These are phyloP conservation scores for Colinus virginianus DNA, from an alignment of 2,113 vertebrate genomes.

Conservation along the genomic window DNA sequence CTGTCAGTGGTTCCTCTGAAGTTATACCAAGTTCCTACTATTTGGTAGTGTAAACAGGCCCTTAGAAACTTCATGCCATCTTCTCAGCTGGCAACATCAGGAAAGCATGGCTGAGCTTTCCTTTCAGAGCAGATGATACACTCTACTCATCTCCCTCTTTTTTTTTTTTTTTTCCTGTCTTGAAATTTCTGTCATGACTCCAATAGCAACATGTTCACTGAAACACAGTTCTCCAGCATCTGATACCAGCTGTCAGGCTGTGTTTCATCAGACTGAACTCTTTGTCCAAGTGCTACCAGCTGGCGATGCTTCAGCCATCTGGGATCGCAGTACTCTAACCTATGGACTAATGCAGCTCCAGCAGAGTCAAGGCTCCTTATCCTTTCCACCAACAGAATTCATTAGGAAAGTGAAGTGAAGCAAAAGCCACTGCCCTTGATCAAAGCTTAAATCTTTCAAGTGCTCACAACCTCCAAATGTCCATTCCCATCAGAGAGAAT, in stretches of 20 bases:
- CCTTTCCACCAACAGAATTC: neutral
- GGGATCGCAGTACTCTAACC: neutral
- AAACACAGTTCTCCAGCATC: constrained; percentile 47
- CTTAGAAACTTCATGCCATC: neutral
- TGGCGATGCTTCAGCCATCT: constrained; percentile 52
- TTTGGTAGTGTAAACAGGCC: neutral
- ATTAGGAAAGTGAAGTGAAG: neutral
- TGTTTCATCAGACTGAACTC: constrained; percentile 52
- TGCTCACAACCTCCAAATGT: neutral
- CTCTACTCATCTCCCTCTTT: neutral
- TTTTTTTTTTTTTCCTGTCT: neutral
- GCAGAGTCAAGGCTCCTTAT: neutral
- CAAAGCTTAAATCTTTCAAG: constrained; percentile 1
- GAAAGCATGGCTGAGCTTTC: neutral
- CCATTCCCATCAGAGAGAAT: neutral
- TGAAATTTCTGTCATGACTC: constrained; percentile 58
- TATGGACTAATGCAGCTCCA: neutral
- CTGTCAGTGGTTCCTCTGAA: neutral
- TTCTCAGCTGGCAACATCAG: constrained; percentile 3
- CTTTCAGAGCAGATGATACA: neutral
- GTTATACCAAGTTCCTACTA: neutral
- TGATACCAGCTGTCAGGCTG: constrained; percentile 68
- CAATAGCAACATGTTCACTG: neutral
- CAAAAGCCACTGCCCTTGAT: neutral
- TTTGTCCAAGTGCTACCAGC: constrained; percentile 66